phyloP scores from a whole-genome alignment of 2,888 invertebrate species.

The Diarsia mendica region DNA sequence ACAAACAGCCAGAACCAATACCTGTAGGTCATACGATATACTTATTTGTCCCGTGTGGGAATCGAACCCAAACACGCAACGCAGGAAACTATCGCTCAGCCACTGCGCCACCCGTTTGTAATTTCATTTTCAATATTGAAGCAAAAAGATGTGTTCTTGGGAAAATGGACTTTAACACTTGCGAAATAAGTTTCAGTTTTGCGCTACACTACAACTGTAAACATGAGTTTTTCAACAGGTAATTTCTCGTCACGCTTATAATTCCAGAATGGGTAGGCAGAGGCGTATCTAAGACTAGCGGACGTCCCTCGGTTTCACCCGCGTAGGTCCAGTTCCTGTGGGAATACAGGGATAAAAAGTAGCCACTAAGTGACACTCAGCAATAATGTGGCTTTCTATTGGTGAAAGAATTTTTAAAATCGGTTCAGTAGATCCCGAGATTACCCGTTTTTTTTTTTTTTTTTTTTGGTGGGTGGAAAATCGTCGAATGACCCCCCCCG shows the following conservation, averaged over 20 bases:
- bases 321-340: no score
- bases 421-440: no score
- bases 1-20: neutral
- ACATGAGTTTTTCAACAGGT: neutral
- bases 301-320: no score
- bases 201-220: neutral
- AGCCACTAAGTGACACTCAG: no score
- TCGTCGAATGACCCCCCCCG: no score
- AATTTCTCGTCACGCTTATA: neutral
- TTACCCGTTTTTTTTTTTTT: no score
- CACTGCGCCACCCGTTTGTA: neutral
- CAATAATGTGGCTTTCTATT: no score
- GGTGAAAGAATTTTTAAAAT: no score
- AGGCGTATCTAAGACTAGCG: neutral
- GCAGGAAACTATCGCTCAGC: neutral
- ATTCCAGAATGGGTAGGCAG: neutral
- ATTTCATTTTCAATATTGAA: neutral
- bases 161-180: neutral
- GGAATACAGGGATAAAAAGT: no score
- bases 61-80: neutral
- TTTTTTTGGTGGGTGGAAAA: no score
- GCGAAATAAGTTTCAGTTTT: neutral
- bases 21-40: neutral
- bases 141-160: neutral
- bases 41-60: neutral